Percentiles rank a stretch among this genome's conserved stretches.
These are phyloP conservation scores for Phaethon lepturus DNA, from an alignment of 2,113 vertebrate species.

Conservation along the genomic window DNA sequence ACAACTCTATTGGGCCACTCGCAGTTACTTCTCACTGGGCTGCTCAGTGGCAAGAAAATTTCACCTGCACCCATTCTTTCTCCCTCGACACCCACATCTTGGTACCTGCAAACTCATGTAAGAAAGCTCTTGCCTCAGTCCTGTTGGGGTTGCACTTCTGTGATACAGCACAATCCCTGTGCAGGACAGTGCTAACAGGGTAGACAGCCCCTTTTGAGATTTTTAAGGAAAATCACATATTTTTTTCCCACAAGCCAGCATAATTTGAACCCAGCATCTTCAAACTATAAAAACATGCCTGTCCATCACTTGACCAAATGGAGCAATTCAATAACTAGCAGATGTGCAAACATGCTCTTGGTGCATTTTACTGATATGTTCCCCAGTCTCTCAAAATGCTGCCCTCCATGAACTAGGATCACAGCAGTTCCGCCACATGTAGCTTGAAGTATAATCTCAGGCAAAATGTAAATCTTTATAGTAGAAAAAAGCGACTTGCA, in stretches of 20 bases:
- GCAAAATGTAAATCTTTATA: neutral
- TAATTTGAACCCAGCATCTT: neutral
- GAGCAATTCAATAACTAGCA: neutral
- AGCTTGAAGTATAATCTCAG: neutral
- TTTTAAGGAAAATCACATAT: accelerated
- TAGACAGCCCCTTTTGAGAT: neutral
- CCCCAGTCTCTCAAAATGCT: neutral
- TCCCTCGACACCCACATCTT: neutral
- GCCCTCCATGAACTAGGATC: neutral
- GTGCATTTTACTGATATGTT: neutral
- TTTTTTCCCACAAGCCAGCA: neutral
- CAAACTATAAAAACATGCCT: neutral
- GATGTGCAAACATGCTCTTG: neutral
- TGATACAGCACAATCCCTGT: neutral
- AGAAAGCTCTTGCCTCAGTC: neutral
- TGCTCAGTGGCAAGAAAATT: neutral
- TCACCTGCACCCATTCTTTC: neutral
- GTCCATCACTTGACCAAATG: neutral
- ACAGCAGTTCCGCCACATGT: neutral
- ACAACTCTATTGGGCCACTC: neutral
- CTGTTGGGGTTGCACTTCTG: neutral
- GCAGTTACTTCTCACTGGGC: neutral
- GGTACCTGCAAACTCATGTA: neutral
- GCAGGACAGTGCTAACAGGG: neutral
- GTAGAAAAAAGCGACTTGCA: neutral